Percentiles rank a stretch among this genome's conserved stretches.
Conservation (phyloP, 2,113 vertebrate genomes). For the Hiodon alosoides region DNA sequence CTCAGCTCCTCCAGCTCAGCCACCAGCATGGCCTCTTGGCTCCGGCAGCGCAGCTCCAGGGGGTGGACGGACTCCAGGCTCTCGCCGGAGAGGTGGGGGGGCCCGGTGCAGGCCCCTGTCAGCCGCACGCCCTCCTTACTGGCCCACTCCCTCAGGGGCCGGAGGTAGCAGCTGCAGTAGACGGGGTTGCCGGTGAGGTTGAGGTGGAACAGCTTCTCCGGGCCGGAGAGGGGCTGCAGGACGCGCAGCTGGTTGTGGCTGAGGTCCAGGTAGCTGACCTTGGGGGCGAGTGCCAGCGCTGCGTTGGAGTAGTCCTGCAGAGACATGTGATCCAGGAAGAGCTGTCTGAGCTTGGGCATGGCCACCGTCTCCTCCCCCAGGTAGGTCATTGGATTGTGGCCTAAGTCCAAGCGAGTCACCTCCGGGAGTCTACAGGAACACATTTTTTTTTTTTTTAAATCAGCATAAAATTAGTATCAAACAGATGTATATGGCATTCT, state of each 20-base stretch:
- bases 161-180: constrained; percentile 80
- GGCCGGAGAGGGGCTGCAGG: constrained; percentile 69
- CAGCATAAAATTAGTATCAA: too few relatives aligned
- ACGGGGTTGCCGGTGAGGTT: constrained; percentile 78
- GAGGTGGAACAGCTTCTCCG: constrained; percentile 58
- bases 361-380: constrained; percentile 73
- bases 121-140: constrained; percentile 55
- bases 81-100: constrained; percentile 65
- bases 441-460: too few relatives aligned
- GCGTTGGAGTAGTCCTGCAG: constrained; percentile 76
- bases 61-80: constrained; percentile 68
- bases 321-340: constrained; percentile 76
- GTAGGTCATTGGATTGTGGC: constrained; percentile 87
- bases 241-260: constrained; percentile 77
- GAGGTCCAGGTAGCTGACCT: constrained; percentile 71
- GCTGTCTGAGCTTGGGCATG: constrained; percentile 77
- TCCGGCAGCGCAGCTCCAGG: constrained; percentile 67
- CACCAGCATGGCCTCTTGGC: constrained; percentile 56
- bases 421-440: constrained; percentile 54
- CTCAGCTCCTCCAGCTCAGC: constrained; percentile 53
- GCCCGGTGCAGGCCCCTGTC: constrained; percentile 64
- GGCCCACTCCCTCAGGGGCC: constrained; percentile 75
- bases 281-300: constrained; percentile 70
- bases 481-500: too few relatives aligned
- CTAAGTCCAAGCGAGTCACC: constrained; percentile 71